These are phyloP conservation scores for Diploptera punctata DNA, from an alignment of 2,888 invertebrate species.

Conservation along the genomic window DNA sequence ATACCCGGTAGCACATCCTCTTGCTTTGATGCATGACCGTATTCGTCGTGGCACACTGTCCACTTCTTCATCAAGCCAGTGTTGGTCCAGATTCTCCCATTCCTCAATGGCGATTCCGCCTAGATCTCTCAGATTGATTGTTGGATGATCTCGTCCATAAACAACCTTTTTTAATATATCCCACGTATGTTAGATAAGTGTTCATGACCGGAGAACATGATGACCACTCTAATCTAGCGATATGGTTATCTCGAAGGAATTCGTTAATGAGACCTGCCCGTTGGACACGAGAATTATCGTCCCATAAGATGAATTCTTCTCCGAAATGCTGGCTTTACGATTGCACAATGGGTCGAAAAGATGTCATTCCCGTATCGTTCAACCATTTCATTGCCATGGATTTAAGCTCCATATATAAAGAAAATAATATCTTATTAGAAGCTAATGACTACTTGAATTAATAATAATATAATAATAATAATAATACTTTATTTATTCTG, in stretches of 20 bases:
- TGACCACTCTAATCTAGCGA: neutral
- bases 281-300: neutral
- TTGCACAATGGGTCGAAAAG: slow-evolving; percentile 2
- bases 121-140: neutral
- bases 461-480: too few species aligned
- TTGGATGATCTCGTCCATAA: neutral
- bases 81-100: neutral
- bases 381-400: neutral
- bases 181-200: slow-evolving; percentile 1
- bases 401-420: too few species aligned
- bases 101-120: neutral
- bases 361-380: neutral
- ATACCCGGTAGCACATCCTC: neutral
- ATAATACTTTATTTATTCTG: too few species aligned
- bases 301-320: neutral
- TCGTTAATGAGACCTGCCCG: too few species aligned
- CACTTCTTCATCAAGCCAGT: neutral
- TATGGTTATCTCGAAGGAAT: neutral
- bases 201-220: slow-evolving; percentile 10
- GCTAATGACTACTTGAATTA: too few species aligned
- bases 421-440: too few species aligned
- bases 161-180: slow-evolving; percentile 1
- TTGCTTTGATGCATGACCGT: neutral
- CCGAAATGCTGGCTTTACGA: neutral
- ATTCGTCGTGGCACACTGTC: slow-evolving; percentile 5